These are phyloP conservation scores for Cerastis rubricosa DNA, from an alignment of 2,888 invertebrate genomes.

Conservation along the genomic window DNA sequence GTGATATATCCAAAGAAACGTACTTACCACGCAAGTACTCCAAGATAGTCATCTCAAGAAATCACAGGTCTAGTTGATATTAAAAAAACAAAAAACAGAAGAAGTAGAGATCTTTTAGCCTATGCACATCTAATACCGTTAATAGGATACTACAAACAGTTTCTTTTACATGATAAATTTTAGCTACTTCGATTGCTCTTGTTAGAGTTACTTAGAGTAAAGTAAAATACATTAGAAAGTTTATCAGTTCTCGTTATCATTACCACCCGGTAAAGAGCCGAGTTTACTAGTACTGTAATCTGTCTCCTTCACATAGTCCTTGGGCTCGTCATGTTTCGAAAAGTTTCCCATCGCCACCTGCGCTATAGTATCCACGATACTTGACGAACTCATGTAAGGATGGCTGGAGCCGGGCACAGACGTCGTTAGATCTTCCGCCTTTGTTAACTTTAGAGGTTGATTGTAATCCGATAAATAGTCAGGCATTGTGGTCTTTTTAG, in stretches of 20 bases:
- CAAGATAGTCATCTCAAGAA: slow-evolving; percentile 5
- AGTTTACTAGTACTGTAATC: slow-evolving; percentile 82
- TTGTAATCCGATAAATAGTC: slow-evolving; percentile 88
- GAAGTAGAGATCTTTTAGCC: neutral
- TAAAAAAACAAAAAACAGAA: slow-evolving; percentile 24
- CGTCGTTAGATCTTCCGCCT: slow-evolving; percentile 89
- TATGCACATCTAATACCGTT: slow-evolving; percentile 8
- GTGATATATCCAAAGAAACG: slow-evolving; percentile 6
- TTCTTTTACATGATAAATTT: slow-evolving; percentile 7
- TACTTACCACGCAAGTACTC: slow-evolving; percentile 3
- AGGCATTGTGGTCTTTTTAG: slow-evolving; percentile 89
- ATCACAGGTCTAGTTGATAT: slow-evolving; percentile 18
- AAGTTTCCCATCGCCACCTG: slow-evolving; percentile 87
- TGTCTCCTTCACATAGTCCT: slow-evolving; percentile 85
- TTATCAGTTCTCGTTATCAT: slow-evolving; percentile 78
- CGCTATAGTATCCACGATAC: slow-evolving; percentile 85
- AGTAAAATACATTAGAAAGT: slow-evolving; percentile 18
- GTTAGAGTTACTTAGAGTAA: neutral
- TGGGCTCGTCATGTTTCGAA: slow-evolving; percentile 84
- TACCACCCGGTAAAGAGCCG: slow-evolving; percentile 53
- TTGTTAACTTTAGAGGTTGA: slow-evolving; percentile 91
- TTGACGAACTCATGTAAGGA: slow-evolving; percentile 83
- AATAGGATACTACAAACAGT: neutral
- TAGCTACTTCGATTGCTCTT: neutral
- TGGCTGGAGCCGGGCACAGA: slow-evolving; percentile 88